A percentile compares a stretch with the other conserved stretches of the same genome.
Conservation (phyloP, 2,797 vertebrate species). For the Apogon talboti region DNA sequence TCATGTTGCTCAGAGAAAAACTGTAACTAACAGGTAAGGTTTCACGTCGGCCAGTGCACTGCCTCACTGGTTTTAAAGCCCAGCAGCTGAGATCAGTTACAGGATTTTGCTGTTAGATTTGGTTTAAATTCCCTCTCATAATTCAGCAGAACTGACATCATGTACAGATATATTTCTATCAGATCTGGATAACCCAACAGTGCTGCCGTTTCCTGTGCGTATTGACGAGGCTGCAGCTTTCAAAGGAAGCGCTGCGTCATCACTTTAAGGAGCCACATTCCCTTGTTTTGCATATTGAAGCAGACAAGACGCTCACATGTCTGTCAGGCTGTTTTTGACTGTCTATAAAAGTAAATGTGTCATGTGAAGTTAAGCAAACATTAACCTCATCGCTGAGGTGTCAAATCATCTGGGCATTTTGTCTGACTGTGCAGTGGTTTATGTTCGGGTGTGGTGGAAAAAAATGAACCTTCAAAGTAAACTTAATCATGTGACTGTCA, state of each 20-base stretch:
- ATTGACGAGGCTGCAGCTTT: conserved; percentile 16
- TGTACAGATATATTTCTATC: neutral
- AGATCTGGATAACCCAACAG: neutral
- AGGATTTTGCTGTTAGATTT: neutral
- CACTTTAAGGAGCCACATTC: conserved; percentile 32
- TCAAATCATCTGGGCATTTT: neutral
- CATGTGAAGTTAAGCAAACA: conserved; percentile 22
- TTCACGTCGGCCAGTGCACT: conserved; percentile 31
- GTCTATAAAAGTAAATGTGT: conserved; percentile 33
- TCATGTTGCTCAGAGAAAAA: conserved; percentile 24
- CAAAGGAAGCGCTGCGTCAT: conserved; percentile 41
- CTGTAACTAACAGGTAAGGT: conserved; percentile 48
- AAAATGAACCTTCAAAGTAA: neutral
- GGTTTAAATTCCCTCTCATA: conserved; percentile 13
- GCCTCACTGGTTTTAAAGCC: conserved; percentile 18
- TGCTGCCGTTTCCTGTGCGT: neutral
- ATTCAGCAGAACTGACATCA: neutral
- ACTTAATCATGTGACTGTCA: too few relatives aligned
- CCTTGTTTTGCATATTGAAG: conserved; percentile 28
- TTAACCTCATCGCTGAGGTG: conserved; percentile 20
- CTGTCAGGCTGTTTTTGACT: conserved; percentile 53
- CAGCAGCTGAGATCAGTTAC: conserved; percentile 7
- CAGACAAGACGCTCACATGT: conserved; percentile 62
- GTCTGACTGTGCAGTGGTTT: neutral
- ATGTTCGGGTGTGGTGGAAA: neutral